These are phyloP conservation scores for Acleris emargana DNA, from an alignment of 2,888 invertebrate species.

Conservation along the genomic window DNA sequence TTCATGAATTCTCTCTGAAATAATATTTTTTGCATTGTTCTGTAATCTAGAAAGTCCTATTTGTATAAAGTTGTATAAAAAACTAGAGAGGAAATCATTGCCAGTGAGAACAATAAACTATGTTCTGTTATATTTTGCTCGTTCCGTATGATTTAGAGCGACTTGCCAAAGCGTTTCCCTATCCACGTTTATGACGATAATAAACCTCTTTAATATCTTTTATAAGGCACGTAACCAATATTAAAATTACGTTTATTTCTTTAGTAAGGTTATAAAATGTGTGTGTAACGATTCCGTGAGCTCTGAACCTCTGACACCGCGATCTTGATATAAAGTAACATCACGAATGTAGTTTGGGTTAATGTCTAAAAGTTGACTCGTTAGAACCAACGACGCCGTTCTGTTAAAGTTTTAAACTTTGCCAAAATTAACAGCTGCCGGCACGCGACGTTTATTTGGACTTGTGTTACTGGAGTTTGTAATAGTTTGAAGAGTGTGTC, in stretches of 20 bases:
- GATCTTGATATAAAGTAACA: slow-evolving; percentile 54
- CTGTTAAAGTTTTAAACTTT: slow-evolving; percentile 34
- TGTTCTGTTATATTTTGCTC: neutral
- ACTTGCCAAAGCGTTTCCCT: slow-evolving; percentile 8
- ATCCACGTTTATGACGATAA: slow-evolving; percentile 23
- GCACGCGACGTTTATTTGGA: slow-evolving; percentile 24
- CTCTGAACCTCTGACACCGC: slow-evolving; percentile 56
- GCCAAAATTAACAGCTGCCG: slow-evolving; percentile 26
- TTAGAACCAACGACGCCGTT: slow-evolving; percentile 9
- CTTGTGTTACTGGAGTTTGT: slow-evolving; percentile 21
- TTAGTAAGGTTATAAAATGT: slow-evolving; percentile 33
- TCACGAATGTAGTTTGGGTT: slow-evolving; percentile 38
- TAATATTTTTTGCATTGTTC: too few relatives aligned
- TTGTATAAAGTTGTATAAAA: too few relatives aligned
- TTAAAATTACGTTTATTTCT: slow-evolving; percentile 16
- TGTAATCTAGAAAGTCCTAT: too few relatives aligned
- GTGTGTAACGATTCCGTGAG: slow-evolving; percentile 46
- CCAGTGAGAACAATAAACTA: too few relatives aligned
- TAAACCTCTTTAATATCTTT: slow-evolving; percentile 30
- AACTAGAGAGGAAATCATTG: too few relatives aligned
- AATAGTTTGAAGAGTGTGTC: slow-evolving; percentile 16
- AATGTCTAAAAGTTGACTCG: slow-evolving; percentile 32
- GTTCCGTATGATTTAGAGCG: neutral
- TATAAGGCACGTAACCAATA: slow-evolving; percentile 19
- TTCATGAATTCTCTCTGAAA: too few relatives aligned